Evolutionary conservation across 2,113 vertebrate species (phyloP), one percentile per base, ranked within the genome.

Genomic region (Scopus umbretta): DNA sequence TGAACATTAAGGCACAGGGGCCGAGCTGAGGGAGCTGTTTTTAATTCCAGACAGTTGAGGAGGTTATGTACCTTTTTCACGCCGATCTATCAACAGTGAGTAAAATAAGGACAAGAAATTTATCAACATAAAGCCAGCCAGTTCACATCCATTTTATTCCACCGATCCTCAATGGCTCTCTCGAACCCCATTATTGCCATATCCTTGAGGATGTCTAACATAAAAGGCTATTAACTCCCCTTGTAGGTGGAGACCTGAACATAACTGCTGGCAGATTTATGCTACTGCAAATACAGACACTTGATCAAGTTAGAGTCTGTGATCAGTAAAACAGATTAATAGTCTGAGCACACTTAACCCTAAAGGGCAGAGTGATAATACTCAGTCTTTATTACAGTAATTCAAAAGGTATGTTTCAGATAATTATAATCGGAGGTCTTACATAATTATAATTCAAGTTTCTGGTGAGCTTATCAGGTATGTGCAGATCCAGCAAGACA

Each of bases 221-320:
- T 59, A 92, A 97, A 96, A 97, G 86, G 91, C 90, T 92, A 94
- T 95, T 81, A 91, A 65, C 76, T 84, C 83, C 81, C 70, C 43
- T 17, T 71, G 56, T 66, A 94, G 71, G 67, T 96, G 96, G 74
- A 71, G 92, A 95, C 83, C 82, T 23, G 62, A 68, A 74, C 80
- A 59, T 92, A 94, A 92, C 47, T 40, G 5, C 66, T 38, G 47
- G 73, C 82, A 91, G 94, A 97, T 96, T 94, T 66, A 94, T 82
- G 36, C 67, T 78, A 18, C 79, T 78, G 88, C 62, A 93, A 94
- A 95, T 66, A 42, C 32, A 92, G 90, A 70, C 15, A 25, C 93
- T 97, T 94, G 85, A 94, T 74, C 68, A n/a, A 75, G 80, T 59
- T 80, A 18, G 38, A 88, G 83, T 11, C 65, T 58, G 70, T 9